A percentile compares a stretch with the other conserved stretches of the same genome.
Conservation (phyloP, 2,888 invertebrate genomes). For the Alloscopus bannaensis region DNA sequence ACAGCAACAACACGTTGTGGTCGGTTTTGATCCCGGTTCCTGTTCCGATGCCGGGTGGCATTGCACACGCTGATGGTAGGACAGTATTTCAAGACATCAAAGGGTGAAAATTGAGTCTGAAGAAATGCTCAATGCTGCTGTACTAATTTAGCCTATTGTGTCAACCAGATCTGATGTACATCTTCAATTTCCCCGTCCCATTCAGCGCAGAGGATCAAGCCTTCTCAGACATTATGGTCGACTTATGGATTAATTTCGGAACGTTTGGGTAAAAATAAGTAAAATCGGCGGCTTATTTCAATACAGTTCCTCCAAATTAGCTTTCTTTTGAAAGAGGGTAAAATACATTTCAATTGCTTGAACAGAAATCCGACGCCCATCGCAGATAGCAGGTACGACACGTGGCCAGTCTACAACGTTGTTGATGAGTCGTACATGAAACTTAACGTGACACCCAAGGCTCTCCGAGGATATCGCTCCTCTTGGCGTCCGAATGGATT, state of each 20-base stretch:
- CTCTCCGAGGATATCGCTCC: not conserved
- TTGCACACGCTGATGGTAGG: constrained; percentile 22
- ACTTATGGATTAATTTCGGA: constrained; percentile 25
- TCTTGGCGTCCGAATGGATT: constrained; percentile 31
- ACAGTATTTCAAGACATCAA: not conserved
- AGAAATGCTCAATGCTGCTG: not conserved
- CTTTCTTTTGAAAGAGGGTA: too few relatives aligned
- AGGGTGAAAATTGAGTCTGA: not conserved
- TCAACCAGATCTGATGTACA: constrained; percentile 19
- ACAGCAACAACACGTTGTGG: constrained; percentile 11
- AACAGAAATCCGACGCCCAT: constrained; percentile 5
- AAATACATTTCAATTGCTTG: too few relatives aligned
- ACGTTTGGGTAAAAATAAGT: constrained; percentile 1
- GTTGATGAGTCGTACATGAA: constrained; percentile 17
- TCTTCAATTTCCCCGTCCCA: not conserved
- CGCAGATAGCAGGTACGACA: not conserved
- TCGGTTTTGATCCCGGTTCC: not conserved
- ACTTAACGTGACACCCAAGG: constrained; percentile 3
- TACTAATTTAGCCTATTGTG: not conserved
- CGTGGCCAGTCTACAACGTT: constrained; percentile 10
- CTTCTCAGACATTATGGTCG: constrained; percentile 1
- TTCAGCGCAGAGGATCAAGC: not conserved
- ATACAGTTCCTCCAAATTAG: too few relatives aligned
- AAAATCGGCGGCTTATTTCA: too few relatives aligned
- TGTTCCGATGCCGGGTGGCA: constrained; percentile 2